Conservation (phyloP, 2,797 vertebrate genomes). For the Enteromius viviparus region DNA sequence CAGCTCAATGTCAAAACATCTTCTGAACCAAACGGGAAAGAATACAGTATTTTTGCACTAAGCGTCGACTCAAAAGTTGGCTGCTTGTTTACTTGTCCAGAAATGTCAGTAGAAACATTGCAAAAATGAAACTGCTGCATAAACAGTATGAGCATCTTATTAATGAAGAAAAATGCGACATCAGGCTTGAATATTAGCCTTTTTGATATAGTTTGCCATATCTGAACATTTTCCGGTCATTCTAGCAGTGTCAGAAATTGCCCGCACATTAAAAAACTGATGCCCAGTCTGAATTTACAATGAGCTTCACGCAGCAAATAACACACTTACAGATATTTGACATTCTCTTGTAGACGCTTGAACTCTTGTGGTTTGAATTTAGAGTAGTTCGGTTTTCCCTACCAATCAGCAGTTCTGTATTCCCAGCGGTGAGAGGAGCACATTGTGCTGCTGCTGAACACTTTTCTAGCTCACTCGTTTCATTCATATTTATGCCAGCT, state of each 20-base stretch:
- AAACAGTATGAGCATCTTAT: slow-evolving; percentile 23
- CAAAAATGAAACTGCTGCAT: slow-evolving; percentile 34
- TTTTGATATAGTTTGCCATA: slow-evolving; percentile 19
- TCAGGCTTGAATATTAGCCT: slow-evolving; percentile 35
- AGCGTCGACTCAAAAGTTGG: not conserved
- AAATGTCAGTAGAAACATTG: slow-evolving; percentile 20
- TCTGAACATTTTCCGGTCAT: slow-evolving; percentile 40
- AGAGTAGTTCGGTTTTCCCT: slow-evolving; percentile 48
- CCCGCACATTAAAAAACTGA: slow-evolving; percentile 24
- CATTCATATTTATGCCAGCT: slow-evolving; percentile 57
- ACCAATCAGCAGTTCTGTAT: slow-evolving; percentile 58
- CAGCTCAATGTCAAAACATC: slow-evolving; percentile 34
- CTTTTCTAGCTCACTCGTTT: slow-evolving; percentile 51
- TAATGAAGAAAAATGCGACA: slow-evolving; percentile 43
- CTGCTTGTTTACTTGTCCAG: not conserved
- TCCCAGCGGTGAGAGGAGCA: slow-evolving; percentile 50
- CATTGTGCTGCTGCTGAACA: slow-evolving; percentile 51
- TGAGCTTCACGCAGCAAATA: slow-evolving; percentile 47
- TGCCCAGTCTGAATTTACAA: slow-evolving; percentile 49
- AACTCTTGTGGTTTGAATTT: slow-evolving; percentile 50
- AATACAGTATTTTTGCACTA: not conserved
- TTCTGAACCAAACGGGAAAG: not conserved
- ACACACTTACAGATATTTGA: slow-evolving; percentile 51
- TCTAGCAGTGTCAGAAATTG: slow-evolving; percentile 44
- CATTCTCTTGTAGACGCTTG: slow-evolving; percentile 42